These are phyloP conservation scores for Dione juno DNA, from an alignment of 2,888 invertebrate genomes.

Conservation along the genomic window DNA sequence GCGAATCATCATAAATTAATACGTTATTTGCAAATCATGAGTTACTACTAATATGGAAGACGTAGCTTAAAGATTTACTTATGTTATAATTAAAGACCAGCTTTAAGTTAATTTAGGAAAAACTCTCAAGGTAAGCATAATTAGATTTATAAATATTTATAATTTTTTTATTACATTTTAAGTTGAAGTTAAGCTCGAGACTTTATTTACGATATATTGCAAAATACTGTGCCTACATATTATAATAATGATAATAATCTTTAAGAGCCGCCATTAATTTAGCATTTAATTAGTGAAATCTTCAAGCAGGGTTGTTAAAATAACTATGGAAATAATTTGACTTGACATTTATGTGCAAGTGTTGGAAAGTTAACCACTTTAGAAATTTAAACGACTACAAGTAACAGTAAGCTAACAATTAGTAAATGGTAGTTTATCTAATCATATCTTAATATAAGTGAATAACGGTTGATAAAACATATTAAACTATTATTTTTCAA, in stretches of 20 bases:
- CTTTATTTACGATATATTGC: slow-evolving; percentile 17
- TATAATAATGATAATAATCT: slow-evolving; percentile 14
- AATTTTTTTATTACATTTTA: slow-evolving; percentile 2
- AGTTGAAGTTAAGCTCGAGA: slow-evolving; percentile 10
- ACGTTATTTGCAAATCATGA: too few species aligned
- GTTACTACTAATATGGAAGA: background rate
- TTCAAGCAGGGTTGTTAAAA: slow-evolving; percentile 7
- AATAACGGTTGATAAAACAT: background rate
- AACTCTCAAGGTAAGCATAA: background rate
- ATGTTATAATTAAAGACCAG: background rate
- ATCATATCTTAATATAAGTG: background rate
- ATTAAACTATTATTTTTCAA: too few species aligned
- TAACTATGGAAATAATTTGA: slow-evolving; percentile 14
- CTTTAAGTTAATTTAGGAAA: background rate
- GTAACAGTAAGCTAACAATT: background rate
- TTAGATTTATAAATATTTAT: slow-evolving; percentile 1
- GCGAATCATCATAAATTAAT: too few species aligned
- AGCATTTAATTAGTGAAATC: slow-evolving; percentile 18
- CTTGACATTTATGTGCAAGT: slow-evolving; percentile 18
- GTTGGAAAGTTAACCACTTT: slow-evolving; percentile 18
- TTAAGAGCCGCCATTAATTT: slow-evolving; percentile 5
- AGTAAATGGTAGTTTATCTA: background rate
- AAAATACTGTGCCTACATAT: slow-evolving; percentile 16
- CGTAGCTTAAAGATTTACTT: background rate
- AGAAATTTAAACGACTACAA: background rate